Evolutionary conservation across 64 coral and sea anemone genomes (phyloP).

Genomic region (Stichodactyla mertensii): DNA sequence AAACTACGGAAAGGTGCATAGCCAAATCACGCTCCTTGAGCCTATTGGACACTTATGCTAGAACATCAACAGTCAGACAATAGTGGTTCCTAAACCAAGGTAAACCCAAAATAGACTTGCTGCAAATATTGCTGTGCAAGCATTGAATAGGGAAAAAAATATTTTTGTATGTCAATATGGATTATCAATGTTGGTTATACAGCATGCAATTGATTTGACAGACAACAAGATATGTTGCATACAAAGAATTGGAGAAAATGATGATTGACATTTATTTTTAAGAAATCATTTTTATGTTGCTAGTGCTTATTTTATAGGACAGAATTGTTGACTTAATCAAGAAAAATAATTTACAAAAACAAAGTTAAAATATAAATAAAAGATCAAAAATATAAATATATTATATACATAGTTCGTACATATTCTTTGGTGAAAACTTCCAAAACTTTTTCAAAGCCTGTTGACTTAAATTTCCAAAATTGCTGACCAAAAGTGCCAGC

Average conservation of each 20-base stretch:
- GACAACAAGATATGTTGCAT: neutral
- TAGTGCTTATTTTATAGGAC: neutral
- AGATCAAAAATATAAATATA: neutral
- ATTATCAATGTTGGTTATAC: neutral
- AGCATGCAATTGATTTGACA: neutral
- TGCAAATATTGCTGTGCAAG: neutral
- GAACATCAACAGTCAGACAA: too few species aligned
- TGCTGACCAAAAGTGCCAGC: too few species aligned
- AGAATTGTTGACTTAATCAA: neutral
- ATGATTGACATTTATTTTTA: neutral
- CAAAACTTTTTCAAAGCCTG: too few species aligned
- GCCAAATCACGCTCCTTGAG: too few species aligned
- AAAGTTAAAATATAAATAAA: neutral
- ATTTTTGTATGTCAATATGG: neutral
- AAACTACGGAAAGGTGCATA: too few species aligned
- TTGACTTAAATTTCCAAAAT: too few species aligned
- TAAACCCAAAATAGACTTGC: neutral
- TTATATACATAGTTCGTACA: too few species aligned
- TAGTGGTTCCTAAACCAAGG: too few species aligned
- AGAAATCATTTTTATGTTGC: neutral
- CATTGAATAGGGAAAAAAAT: neutral
- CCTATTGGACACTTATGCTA: too few species aligned
- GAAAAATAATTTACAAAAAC: neutral
- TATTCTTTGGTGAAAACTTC: too few species aligned
- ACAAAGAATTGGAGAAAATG: neutral